Percentiles rank a stretch among this genome's conserved stretches.
These are phyloP conservation scores for Sebastes hubbsi DNA, from an alignment of 2,797 vertebrate genomes.

Conservation along the genomic window DNA sequence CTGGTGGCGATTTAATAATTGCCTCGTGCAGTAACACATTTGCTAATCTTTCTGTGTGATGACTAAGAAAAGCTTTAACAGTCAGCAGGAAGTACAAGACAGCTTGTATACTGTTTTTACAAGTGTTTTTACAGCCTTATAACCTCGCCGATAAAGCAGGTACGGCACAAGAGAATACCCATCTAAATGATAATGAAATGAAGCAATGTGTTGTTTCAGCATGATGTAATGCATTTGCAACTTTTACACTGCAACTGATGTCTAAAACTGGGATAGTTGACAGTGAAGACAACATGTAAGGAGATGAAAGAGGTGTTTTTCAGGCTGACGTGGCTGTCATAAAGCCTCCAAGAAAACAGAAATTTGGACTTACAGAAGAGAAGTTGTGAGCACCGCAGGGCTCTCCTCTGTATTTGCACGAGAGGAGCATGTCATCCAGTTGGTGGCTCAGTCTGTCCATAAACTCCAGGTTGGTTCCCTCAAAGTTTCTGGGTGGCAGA, in stretches of 20 bases:
- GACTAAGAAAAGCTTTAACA: background rate
- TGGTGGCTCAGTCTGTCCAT: conserved; percentile 97
- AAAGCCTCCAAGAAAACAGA: background rate
- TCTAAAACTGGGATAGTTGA: background rate
- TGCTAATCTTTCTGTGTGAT: conserved; percentile 9
- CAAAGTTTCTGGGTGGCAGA: conserved; percentile 94
- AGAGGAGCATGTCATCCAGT: conserved; percentile 97
- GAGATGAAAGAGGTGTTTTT: background rate
- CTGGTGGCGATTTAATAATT: background rate
- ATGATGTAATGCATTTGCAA: conserved; percentile 12
- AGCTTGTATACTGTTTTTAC: background rate
- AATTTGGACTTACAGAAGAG: conserved; percentile 92
- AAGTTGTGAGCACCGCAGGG: conserved; percentile 96
- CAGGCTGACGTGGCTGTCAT: background rate
- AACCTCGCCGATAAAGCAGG: background rate
- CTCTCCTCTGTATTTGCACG: conserved; percentile 97
- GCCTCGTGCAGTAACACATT: background rate
- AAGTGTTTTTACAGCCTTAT: background rate
- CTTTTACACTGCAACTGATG: background rate
- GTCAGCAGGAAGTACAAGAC: background rate
- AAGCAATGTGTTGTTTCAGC: background rate
- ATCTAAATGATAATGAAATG: background rate
- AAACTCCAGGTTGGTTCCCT: conserved; percentile 96
- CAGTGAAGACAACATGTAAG: background rate
- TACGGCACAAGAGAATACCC: background rate